Percentiles rank a stretch among this genome's conserved stretches.
These are phyloP conservation scores for Sinelater perroti DNA, from an alignment of 2,888 invertebrate genomes.

Conservation along the genomic window DNA sequence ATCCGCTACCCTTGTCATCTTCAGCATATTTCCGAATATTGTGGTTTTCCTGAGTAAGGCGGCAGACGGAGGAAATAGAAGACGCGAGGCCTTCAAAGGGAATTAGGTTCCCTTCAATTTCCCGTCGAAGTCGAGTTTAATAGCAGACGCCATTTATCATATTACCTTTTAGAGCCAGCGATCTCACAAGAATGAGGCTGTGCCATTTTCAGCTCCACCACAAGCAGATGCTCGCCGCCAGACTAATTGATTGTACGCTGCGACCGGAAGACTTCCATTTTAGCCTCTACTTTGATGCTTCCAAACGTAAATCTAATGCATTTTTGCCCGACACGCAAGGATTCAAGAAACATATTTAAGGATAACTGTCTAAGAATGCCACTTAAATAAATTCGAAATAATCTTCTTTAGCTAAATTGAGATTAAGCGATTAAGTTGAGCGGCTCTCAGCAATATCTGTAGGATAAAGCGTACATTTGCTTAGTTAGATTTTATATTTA, in stretches of 20 bases:
- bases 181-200: constrained; percentile 6
- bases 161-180: constrained; percentile 7
- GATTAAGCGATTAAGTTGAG: constrained; percentile 19
- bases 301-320: neutral
- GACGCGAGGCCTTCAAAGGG: constrained; percentile 22
- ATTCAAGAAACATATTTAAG: too few relatives aligned
- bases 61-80: constrained; percentile 31
- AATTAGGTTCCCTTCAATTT: constrained; percentile 30
- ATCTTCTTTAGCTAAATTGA: constrained; percentile 6
- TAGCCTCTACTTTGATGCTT: neutral
- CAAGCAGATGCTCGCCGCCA: neutral
- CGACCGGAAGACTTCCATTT: too few relatives aligned
- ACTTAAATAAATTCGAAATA: constrained; percentile 10
- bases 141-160: constrained; percentile 14
- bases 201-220: neutral
- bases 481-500: too few relatives aligned
- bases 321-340: too few relatives aligned
- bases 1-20: constrained; percentile 22
- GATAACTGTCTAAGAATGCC: neutral
- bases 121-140: constrained; percentile 20
- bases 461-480: neutral
- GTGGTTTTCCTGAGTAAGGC: constrained; percentile 25
- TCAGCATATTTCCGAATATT: constrained; percentile 26
- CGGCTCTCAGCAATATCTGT: neutral
- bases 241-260: too few relatives aligned